phyloP scores from a whole-genome alignment of 2,113 vertebrate genomes.

The Burhinus oedicnemus region DNA sequence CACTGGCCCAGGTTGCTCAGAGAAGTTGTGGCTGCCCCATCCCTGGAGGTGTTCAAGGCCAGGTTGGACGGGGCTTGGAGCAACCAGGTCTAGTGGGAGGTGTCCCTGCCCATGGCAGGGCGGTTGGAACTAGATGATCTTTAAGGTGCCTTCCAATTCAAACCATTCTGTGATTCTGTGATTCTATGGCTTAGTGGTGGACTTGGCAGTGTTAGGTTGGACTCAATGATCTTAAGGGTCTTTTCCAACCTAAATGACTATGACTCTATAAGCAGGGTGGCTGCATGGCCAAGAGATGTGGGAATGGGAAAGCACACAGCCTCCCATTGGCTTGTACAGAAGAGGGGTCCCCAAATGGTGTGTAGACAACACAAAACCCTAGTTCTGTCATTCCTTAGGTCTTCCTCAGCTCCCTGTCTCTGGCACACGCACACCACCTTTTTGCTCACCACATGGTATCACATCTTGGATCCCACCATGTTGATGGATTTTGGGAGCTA shows the following conservation, averaged over 20 bases:
- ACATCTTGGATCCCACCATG: neutral
- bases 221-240: neutral
- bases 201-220: neutral
- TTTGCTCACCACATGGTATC: rapidly evolving
- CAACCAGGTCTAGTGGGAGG: too few species aligned
- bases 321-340: neutral
- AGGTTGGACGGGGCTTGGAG: too few species aligned
- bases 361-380: neutral
- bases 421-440: neutral
- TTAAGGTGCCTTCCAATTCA: neutral
- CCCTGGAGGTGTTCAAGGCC: too few species aligned
- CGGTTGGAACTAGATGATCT: neutral
- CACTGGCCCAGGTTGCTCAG: too few species aligned
- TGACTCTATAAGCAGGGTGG: neutral
- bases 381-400: neutral
- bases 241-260: neutral
- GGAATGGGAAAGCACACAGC: neutral
- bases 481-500: neutral
- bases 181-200: neutral
- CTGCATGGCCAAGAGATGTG: rapidly evolving
- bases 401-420: neutral
- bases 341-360: neutral
- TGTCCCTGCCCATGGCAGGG: too few species aligned
- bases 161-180: neutral
- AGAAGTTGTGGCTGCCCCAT: too few species aligned